phyloP scores from a whole-genome alignment of 2,113 vertebrate species.

The Hemibagrus wyckioides region DNA sequence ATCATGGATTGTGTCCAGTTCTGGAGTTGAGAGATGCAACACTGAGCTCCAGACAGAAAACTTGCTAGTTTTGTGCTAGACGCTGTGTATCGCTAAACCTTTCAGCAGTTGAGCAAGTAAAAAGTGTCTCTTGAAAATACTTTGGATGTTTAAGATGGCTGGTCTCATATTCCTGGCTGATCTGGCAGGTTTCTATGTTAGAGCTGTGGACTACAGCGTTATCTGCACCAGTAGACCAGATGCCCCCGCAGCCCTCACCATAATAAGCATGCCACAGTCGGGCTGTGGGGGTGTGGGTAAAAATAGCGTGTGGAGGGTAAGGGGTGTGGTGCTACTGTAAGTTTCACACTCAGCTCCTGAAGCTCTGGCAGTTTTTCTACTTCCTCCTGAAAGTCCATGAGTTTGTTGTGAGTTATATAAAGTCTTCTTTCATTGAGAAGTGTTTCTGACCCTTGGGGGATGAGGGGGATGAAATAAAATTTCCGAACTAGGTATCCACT shows the following conservation, averaged over 20 bases:
- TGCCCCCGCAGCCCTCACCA: constrained; percentile 20
- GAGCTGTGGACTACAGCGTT: constrained; percentile 4
- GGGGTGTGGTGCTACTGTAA: constrained; percentile 26
- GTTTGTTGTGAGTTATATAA: neutral
- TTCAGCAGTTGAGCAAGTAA: neutral
- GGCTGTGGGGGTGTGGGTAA: constrained; percentile 39
- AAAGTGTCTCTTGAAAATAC: neutral
- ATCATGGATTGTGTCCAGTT: neutral
- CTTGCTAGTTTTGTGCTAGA: neutral
- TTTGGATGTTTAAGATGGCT: constrained; percentile 18
- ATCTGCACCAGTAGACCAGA: constrained; percentile 30
- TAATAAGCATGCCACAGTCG: constrained; percentile 30
- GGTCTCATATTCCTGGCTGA: constrained; percentile 15
- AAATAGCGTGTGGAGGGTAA: constrained; percentile 24
- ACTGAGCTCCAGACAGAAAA: neutral
- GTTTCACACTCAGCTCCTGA: constrained; percentile 4
- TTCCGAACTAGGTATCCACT: neutral
- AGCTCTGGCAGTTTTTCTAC: neutral
- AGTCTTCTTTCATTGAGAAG: constrained; percentile 11
- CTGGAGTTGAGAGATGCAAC: neutral
- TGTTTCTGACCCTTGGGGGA: neutral
- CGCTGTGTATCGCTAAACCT: neutral
- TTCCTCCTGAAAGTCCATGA: neutral
- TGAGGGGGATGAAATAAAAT: constrained; percentile 4
- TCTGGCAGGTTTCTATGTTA: constrained; percentile 9